Base-by-base conservation (phyloP, 2,888 invertebrate species). In the Hydriomena furcata region DNA sequence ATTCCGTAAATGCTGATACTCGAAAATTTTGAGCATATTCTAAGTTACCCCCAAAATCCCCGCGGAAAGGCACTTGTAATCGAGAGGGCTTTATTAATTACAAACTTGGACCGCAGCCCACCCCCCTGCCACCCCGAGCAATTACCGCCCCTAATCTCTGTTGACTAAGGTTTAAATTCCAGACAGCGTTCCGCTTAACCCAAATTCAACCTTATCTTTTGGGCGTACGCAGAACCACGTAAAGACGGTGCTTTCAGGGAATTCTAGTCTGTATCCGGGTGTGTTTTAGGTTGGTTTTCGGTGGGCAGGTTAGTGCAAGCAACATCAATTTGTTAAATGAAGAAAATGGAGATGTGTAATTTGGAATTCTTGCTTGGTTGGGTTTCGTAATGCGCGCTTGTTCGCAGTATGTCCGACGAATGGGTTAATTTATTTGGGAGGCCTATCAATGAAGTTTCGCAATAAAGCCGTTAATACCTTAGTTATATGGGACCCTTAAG, bases 41-140 rank as follows among this genome's bases (percentile, higher is more conserved):
- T 35, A 10, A 32, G 56, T 49, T 47, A 61, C 45, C 65, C 65
- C 69, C 74, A 68, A 67, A 68, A 78, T 72, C 69, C 80, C 81
- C 62, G 84, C 73, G 84, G 85, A 84, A 86, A 86, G 82, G 84
- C 81, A 82, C 87, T 86, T 86, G 90, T 88, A 89, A 90, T 85
- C 84, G 88, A 89, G 88, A 87, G 80, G 82, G 80, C 82, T 87
- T 89, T 89, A 89, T 90, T 89, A 89, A 89, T 90, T 90, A 90
- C 87, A 83, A 89, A 88, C 88, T 89, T 83, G 72, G 76, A 88
- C 89, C 88, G 74, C 89, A 87, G 75, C 76, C 80, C 70, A 58
- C 62, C 57, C 63, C 49, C 47, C 42, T 55, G 63, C 63, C 57
- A 62, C 61, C 65, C 68, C 75, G 63, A 76, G 60, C 80, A 56